These are phyloP conservation scores for Setipinna tenuifilis DNA, from an alignment of 2,797 vertebrate genomes.

Conservation along the genomic window DNA sequence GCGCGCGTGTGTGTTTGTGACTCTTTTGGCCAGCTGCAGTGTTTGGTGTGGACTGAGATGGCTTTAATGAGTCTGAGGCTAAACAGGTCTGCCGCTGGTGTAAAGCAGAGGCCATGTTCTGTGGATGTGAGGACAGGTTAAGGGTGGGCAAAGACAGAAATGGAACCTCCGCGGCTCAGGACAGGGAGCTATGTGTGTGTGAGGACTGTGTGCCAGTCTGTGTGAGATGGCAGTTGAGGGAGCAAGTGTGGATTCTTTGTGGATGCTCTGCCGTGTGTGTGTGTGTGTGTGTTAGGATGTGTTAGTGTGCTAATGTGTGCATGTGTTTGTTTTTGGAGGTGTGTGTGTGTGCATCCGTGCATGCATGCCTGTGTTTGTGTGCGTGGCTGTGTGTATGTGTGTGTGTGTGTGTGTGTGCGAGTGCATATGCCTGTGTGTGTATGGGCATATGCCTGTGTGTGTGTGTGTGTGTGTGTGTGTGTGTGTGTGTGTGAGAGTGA, in stretches of 20 bases:
- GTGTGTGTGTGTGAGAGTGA: neutral
- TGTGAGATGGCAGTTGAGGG: no score
- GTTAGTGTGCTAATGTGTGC: no score
- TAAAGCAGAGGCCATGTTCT: no score
- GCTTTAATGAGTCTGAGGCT: neutral
- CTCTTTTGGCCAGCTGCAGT: neutral
- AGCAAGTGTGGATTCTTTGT: no score
- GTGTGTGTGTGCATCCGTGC: no score
- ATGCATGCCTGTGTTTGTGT: neutral
- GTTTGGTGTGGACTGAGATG: neutral
- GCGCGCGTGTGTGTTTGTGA: neutral
- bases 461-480: neutral
- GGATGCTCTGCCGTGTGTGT: no score
- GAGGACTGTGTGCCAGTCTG: no score
- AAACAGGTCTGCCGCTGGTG: neutral
- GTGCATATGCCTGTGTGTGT: neutral
- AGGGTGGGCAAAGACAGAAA: neutral
- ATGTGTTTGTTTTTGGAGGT: no score
- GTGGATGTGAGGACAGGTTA: neutral
- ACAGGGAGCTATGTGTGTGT: neutral
- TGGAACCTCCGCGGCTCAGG: neutral
- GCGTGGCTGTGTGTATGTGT: neutral
- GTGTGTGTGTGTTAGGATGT: no score
- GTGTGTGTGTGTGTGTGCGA: neutral
- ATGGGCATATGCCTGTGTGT: neutral